Evolutionary conservation across 2,888 invertebrate species (phyloP).

Genomic region (Cataglyphis altisquamis): DNA sequence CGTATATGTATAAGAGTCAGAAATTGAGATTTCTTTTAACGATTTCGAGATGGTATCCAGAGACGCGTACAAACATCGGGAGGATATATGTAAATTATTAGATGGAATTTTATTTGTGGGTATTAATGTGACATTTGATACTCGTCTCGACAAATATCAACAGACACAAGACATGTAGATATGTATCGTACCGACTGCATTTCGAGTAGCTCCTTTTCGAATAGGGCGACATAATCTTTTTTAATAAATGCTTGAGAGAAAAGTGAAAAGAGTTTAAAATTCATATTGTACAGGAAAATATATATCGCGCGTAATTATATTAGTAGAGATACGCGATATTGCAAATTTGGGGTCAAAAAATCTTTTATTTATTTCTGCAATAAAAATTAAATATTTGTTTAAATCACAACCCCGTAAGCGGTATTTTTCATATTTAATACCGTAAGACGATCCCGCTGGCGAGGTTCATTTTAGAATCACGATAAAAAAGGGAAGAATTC

Average conservation of each 20-base stretch:
- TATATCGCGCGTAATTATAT: not conserved
- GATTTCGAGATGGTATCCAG: conserved; percentile 13
- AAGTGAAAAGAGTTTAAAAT: not conserved
- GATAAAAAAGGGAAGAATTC: not conserved
- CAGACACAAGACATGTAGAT: conserved; percentile 10
- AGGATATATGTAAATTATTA: conserved; percentile 20
- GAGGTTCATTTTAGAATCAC: conserved; percentile 1
- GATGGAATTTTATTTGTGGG: not conserved
- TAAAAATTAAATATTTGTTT: not conserved
- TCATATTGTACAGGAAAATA: conserved; percentile 12
- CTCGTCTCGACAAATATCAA: not conserved
- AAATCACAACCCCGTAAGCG: not conserved
- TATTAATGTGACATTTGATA: conserved; percentile 21
- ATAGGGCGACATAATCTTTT: not conserved
- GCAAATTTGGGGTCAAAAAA: not conserved
- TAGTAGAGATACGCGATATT: not conserved
- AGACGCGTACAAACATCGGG: conserved; percentile 25
- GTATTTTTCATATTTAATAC: not conserved
- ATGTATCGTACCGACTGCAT: conserved; percentile 24
- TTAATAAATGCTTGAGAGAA: conserved; percentile 16
- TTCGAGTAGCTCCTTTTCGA: not conserved
- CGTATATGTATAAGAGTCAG: not conserved
- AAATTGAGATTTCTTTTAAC: conserved; percentile 5
- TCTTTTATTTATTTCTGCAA: not conserved
- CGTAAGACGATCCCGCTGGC: not conserved